phyloP scores from a whole-genome alignment of 2,888 invertebrate genomes.

The Volucella bombylans region DNA sequence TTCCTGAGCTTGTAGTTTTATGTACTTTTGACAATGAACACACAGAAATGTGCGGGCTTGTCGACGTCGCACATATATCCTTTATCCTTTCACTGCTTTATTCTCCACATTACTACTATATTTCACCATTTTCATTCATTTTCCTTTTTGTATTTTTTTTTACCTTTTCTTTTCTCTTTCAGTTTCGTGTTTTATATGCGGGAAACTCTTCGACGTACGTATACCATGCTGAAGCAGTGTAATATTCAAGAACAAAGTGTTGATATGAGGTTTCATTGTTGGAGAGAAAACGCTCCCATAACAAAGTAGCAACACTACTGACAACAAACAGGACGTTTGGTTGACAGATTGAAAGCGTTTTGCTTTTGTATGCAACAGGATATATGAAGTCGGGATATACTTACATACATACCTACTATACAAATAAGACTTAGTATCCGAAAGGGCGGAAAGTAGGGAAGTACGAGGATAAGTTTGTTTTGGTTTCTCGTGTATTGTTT shows the following conservation, averaged over 20 bases:
- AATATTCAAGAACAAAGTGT: conserved; percentile 64
- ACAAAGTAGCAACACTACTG: conserved; percentile 36
- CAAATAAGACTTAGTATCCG: no score
- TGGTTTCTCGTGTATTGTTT: conserved; percentile 21
- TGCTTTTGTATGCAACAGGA: conserved; percentile 61
- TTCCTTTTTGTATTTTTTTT: conserved; percentile 30
- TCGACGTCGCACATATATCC: conserved; percentile 6
- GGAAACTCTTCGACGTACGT: conserved; percentile 56
- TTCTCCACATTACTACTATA: not conserved
- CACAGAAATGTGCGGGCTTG: conserved; percentile 34
- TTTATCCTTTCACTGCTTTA: conserved; percentile 53
- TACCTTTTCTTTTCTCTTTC: conserved; percentile 12
- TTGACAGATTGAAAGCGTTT: conserved; percentile 51
- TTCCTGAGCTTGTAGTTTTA: conserved; percentile 72
- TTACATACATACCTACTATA: no score
- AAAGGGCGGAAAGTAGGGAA: no score
- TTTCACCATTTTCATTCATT: conserved; percentile 19
- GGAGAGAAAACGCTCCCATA: conserved; percentile 47
- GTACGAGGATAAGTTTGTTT: conserved; percentile 38
- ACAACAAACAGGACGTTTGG: conserved; percentile 54
- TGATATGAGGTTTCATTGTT: conserved; percentile 68
- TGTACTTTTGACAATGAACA: conserved; percentile 61
- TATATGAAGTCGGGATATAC: conserved; percentile 65
- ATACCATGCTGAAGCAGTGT: conserved; percentile 40
- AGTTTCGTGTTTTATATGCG: conserved; percentile 32